Percentiles rank a stretch among this genome's conserved stretches.
Conservation (phyloP, 2,113 vertebrate species). For the Equus przewalskii region DNA sequence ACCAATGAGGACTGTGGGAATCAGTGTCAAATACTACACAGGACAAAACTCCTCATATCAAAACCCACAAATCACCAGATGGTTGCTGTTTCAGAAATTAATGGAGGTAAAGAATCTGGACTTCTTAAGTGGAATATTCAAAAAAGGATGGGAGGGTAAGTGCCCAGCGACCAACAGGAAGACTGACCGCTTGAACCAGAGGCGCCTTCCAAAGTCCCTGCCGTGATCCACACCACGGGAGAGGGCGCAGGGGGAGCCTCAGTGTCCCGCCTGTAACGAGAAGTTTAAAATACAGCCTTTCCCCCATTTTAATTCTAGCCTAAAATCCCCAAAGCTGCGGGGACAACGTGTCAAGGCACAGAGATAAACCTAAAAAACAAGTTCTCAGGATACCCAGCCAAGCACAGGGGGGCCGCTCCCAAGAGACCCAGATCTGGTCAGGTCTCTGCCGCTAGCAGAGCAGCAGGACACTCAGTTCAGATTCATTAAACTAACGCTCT, state of each 20-base stretch:
- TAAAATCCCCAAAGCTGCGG: constrained; percentile 21
- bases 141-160: constrained; percentile 18
- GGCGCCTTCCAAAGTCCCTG: constrained; percentile 38
- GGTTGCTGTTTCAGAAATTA: constrained; percentile 42
- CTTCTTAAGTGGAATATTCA: constrained; percentile 43
- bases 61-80: constrained; percentile 2
- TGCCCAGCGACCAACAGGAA: constrained; percentile 55
- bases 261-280: not conserved
- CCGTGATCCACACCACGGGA: not conserved
- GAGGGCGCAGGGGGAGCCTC: not conserved
- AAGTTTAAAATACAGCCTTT: constrained; percentile 40
- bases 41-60: constrained; percentile 36
- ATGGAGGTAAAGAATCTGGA: not conserved
- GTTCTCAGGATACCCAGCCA: not conserved
- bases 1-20: not conserved
- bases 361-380: constrained; percentile 16
- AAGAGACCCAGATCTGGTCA: not conserved
- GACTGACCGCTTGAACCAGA: not conserved
- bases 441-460: not conserved
- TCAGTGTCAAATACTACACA: constrained; percentile 19
- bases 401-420: not conserved
- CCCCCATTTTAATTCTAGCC: constrained; percentile 48
- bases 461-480: not conserved
- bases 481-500: not conserved
- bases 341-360: not conserved